Evolutionary conservation across 2,888 invertebrate genomes (phyloP).

Genomic region (Drosophila nr. fundita): DNA sequence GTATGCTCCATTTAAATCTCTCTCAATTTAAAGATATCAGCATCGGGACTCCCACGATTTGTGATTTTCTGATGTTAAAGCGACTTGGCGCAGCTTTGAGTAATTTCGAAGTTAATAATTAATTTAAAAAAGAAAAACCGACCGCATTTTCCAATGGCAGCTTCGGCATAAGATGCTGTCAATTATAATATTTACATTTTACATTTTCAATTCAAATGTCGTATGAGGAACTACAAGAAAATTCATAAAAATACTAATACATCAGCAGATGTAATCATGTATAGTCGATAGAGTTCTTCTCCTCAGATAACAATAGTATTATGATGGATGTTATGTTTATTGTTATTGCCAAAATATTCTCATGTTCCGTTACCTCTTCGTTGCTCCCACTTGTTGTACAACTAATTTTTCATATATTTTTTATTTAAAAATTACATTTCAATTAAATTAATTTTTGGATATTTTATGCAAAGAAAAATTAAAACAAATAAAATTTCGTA

Average conservation of each 20-base stretch:
- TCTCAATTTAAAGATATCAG: neutral
- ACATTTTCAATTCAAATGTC: neutral
- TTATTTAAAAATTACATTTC: neutral
- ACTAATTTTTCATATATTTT: neutral
- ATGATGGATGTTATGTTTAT: neutral
- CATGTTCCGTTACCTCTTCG: neutral
- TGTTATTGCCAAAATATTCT: neutral
- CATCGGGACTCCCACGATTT: neutral
- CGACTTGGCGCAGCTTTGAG: neutral
- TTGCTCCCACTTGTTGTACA: too few relatives aligned
- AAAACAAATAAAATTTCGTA: neutral
- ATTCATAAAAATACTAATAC: neutral
- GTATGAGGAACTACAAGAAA: neutral
- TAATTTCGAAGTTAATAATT: neutral
- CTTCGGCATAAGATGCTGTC: neutral
- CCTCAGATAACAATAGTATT: neutral
- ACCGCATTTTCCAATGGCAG: too few relatives aligned
- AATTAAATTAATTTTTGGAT: neutral
- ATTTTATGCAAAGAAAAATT: neutral
- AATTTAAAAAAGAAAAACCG: neutral
- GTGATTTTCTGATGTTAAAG: neutral
- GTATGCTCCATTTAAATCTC: neutral
- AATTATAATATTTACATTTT: neutral
- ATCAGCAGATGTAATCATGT: neutral
- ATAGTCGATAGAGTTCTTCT: neutral